These are phyloP conservation scores for Lethenteron camtschaticum DNA, from an alignment of 2,113 vertebrate species.

Conservation along the genomic window DNA sequence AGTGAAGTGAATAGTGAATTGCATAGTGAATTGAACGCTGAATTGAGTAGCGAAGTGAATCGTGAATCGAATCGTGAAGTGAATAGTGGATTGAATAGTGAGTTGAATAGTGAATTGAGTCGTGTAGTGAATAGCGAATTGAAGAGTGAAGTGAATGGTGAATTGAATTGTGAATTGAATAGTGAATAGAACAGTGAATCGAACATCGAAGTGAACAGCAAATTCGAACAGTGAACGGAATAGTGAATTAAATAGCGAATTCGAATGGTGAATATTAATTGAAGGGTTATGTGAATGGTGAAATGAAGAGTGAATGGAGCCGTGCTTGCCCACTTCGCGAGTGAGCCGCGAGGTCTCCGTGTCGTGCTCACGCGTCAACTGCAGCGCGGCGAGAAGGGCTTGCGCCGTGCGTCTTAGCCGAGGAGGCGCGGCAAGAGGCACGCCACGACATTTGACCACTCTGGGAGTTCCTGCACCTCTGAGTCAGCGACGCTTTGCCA, in stretches of 20 bases:
- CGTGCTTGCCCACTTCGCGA: too few species aligned
- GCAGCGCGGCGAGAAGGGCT: too few species aligned
- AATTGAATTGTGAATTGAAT: background rate
- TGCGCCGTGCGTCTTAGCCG: too few species aligned
- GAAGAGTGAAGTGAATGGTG: background rate
- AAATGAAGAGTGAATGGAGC: background rate
- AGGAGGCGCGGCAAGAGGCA: too few species aligned
- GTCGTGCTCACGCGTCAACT: too few species aligned
- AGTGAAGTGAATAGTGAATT: background rate
- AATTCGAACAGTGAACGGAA: background rate
- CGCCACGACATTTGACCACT: too few species aligned
- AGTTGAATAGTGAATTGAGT: background rate
- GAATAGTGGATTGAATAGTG: background rate
- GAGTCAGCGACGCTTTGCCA: too few species aligned
- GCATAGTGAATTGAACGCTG: background rate
- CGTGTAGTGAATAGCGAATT: background rate
- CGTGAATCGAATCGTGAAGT: background rate
- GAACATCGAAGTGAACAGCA: background rate
- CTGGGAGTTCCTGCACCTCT: too few species aligned
- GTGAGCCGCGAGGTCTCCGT: too few species aligned
- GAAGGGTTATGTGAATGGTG: background rate
- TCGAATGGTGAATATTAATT: background rate
- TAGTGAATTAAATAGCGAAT: background rate
- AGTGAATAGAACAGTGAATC: background rate
- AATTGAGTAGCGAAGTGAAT: background rate